Base-by-base conservation (phyloP, 1,140 invertebrate genomes). In the Myzus persicae region DNA sequence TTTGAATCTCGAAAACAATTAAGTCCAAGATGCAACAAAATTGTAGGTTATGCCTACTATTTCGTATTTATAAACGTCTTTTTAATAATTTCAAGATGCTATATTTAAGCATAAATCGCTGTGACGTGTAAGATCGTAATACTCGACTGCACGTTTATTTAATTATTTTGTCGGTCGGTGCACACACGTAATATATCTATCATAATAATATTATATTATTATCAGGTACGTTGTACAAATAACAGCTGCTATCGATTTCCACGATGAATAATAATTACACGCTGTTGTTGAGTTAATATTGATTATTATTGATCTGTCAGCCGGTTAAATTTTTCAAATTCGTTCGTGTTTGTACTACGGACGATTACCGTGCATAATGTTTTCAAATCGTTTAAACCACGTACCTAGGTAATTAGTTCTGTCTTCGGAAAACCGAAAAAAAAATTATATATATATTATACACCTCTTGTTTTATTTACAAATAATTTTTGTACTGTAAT, bases 241-340 rank as follows among this genome's bases (percentile, higher is more conserved):
- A 89, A 51, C 36, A n/a, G 31, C 59, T 76, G 31, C 31, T 67
- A 54, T 89, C 48, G 26, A 89, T 89, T 24, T 89, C n/a, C 48
- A 89, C 87, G 8, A 54, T 89, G 36, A 54, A 89, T 38, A 89
- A 54, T 89, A 89, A 89, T 89, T 54, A 89, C 22, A 54, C 48
- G 87, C 48, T 54, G 36, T 20, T n/a, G 59, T 89, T 31, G 46
- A n/a, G n/a, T 51, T 51, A 89, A 89, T 51, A 51, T 38, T 51
- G 87, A 89, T 89, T 36, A 36, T 89, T 89, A 54, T 89, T 89
- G 38, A 89, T 89, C 87, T 24, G 87, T 89, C 87, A 31, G 87
- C 2, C 87, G n/a, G 87, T 46, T 54, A 22, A 38, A 76, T 46
- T 40, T 88, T 84, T 88, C 31, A 88, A 88, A 88, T 88, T 31